Base-by-base conservation (phyloP, 1,140 invertebrate species). In the Heliothis virescens region DNA sequence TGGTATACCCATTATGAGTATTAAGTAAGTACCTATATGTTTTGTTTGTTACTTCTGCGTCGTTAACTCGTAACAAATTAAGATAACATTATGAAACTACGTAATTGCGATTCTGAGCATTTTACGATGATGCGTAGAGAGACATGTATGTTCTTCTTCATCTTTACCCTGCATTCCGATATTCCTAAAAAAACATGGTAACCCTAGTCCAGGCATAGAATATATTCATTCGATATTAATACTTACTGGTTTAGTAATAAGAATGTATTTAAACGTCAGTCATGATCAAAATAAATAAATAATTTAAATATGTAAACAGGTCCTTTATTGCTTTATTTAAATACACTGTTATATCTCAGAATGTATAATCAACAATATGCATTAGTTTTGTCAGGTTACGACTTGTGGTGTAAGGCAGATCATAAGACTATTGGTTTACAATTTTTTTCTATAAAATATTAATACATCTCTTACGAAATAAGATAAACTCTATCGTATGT, bases 361-460 rank as follows among this genome's bases (percentile, higher is more conserved):
- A 52, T 21, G 29, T 71, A 71, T 29, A 13, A 71, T 53, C 48
- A 71, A 29, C 15, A 41, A 41, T 41, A 41, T 41, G 34, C 34
- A 52, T 52, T 71, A n/a, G 7, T 29, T 52, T 52, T 29, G 18
- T 69, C 62, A 63, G 65, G 7, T 52, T 71, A n/a, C 48, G 48
- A 67, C 41, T 71, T 71, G n/a, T 71, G 18, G 48, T 53, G 5
- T 52, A 71, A 50, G 48, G 48, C 67, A 52, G 67, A 50, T 71
- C 18, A 52, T 69, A 69, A 52, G 12, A 69, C 48, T 69, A 69
- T 48, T 67, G 63, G 63, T 67, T 16, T 50, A 67, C 63, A 67
- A 65, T 13, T 67, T 50, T 9, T 34, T 18, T 67, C 29, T 67
- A 13, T 67, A 50, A 63, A 41, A 63, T 63, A 63, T 41, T 57